Percentiles rank a stretch among this genome's conserved stretches.
Evolutionary conservation across 2,797 vertebrate genomes (phyloP).

Genomic region (Octomys mimax): DNA sequence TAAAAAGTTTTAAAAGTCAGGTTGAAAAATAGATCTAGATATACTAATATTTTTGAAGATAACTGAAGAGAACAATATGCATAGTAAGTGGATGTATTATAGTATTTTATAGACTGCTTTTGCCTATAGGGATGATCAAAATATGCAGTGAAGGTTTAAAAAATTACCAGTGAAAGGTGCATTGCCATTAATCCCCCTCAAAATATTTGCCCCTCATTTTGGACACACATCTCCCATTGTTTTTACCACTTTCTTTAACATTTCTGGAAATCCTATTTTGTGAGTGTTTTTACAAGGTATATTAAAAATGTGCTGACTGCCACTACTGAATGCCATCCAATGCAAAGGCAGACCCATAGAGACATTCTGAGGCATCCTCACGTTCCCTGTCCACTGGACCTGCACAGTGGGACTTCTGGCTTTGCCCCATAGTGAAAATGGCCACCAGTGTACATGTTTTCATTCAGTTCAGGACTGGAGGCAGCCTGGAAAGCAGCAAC

Average conservation of each 20-base stretch:
- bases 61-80: neutral
- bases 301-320: neutral
- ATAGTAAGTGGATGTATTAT: neutral
- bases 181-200: neutral
- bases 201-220: neutral
- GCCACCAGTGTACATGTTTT: neutral
- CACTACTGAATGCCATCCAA: neutral
- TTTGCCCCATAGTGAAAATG: neutral
- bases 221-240: neutral
- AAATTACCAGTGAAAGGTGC: neutral
- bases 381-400: neutral
- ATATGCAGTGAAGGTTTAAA: neutral
- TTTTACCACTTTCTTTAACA: neutral
- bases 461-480: neutral
- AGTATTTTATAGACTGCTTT: neutral
- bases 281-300: neutral
- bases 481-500: neutral
- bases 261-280: neutral
- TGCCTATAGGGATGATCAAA: neutral
- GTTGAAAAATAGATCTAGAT: neutral
- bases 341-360: neutral
- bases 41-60: neutral
- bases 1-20: constrained; percentile 36
- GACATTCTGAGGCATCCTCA: neutral
- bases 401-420: neutral